phyloP scores from a whole-genome alignment of 1,140 invertebrate genomes.

The Panagrolaimus sp. region DNA sequence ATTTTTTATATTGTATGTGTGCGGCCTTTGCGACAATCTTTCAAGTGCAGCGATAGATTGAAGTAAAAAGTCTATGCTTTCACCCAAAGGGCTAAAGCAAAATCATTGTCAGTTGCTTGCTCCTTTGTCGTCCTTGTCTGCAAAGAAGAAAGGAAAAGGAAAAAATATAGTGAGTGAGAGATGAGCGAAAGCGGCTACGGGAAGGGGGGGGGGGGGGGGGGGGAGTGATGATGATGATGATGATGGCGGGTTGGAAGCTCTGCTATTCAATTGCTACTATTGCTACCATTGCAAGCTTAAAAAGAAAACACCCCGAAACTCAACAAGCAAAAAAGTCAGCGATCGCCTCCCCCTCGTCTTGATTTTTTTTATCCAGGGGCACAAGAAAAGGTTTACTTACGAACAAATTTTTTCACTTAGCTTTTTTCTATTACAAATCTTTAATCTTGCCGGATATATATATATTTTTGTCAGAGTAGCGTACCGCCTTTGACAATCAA shows the following conservation, averaged over 20 bases:
- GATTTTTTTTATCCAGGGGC: no score
- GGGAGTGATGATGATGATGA: neutral
- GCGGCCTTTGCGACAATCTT: constrained; percentile 8
- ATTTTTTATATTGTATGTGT: constrained; percentile 11
- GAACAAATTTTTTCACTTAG: no score
- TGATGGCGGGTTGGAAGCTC: neutral
- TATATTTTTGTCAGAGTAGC: no score
- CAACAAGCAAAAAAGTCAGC: no score
- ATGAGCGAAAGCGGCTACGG: neutral
- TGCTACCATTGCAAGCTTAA: no score
- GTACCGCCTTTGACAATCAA: no score
- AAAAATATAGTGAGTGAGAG: neutral
- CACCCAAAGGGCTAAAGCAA: neutral
- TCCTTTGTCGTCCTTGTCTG: neutral
- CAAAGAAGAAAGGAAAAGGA: neutral
- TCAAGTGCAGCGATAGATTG: constrained; percentile 11
- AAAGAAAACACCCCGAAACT: no score
- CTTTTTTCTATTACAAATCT: no score
- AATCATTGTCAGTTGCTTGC: constrained; percentile 14
- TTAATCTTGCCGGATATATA: no score
- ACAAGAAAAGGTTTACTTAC: no score
- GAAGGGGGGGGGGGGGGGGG: neutral
- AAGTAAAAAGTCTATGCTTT: constrained; percentile 2
- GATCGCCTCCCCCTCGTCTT: no score
- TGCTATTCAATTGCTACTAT: neutral